These are phyloP conservation scores for Acronicta leporina DNA, from an alignment of 2,888 invertebrate species.

Conservation along the genomic window DNA sequence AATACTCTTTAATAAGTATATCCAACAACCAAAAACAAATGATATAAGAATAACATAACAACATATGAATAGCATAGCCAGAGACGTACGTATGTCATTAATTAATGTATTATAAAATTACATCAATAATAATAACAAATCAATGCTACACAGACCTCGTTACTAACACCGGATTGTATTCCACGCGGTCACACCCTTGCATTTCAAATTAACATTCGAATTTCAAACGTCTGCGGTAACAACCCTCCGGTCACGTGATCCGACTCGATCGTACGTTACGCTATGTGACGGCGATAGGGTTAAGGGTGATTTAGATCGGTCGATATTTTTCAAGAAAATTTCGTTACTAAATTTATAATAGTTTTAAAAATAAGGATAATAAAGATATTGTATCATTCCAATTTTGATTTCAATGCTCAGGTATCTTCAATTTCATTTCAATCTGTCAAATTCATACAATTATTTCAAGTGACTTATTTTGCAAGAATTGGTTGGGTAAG, in stretches of 20 bases:
- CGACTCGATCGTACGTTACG: slow-evolving; percentile 32
- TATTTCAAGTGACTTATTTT: too few species aligned
- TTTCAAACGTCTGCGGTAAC: slow-evolving; percentile 74
- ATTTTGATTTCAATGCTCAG: too few species aligned
- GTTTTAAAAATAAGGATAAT: too few species aligned
- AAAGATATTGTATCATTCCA: too few species aligned
- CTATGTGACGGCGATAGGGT: slow-evolving; percentile 14
- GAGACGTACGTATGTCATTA: too few species aligned
- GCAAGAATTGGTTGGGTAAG: too few species aligned
- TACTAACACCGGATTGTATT: slow-evolving; percentile 61
- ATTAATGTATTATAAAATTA: slow-evolving; percentile 1
- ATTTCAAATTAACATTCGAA: slow-evolving; percentile 77
- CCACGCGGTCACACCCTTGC: slow-evolving; percentile 74
- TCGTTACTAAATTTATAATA: neutral
- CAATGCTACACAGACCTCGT: slow-evolving; percentile 37
- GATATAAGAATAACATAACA: too few species aligned
- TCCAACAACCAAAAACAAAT: too few species aligned
- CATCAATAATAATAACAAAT: slow-evolving; percentile 30
- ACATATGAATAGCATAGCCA: too few species aligned
- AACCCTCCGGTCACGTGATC: slow-evolving; percentile 70
- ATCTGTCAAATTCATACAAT: too few species aligned
- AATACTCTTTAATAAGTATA: too few species aligned
- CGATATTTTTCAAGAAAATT: neutral
- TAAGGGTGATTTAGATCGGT: slow-evolving; percentile 10
- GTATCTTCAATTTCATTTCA: too few species aligned